These are phyloP conservation scores for Halictus rubicundus DNA, from an alignment of 1,140 invertebrate species.

Conservation along the genomic window DNA sequence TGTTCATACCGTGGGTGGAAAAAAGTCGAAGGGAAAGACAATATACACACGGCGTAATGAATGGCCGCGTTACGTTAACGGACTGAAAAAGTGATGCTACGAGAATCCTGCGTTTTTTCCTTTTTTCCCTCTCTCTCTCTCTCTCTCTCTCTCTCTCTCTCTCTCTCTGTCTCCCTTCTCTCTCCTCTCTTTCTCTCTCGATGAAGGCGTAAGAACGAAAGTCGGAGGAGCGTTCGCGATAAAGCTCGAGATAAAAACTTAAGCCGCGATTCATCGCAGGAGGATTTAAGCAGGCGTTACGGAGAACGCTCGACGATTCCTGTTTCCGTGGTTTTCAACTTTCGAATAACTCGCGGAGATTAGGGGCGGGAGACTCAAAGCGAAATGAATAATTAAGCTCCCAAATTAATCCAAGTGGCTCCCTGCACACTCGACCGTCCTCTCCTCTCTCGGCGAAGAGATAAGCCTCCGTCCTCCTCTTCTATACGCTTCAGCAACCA, in stretches of 20 bases:
- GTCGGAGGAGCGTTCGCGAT: background rate
- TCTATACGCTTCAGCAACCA: too few species aligned
- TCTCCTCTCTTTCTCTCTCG: background rate
- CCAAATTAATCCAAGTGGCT: constrained; percentile 5
- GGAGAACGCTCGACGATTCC: background rate
- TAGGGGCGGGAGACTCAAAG: background rate
- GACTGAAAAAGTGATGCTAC: background rate
- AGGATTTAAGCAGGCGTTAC: background rate
- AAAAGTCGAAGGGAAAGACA: too few species aligned
- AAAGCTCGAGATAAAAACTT: constrained; percentile 11
- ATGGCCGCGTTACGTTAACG: background rate
- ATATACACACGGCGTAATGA: background rate
- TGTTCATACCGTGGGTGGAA: too few species aligned
- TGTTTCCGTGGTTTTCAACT: background rate
- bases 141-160: too few species aligned
- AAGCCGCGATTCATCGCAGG: background rate
- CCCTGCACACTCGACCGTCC: background rate
- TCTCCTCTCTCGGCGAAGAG: too few species aligned
- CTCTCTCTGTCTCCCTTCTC: too few species aligned
- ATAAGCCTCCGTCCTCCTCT: background rate
- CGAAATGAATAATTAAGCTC: constrained; percentile 21
- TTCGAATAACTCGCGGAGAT: constrained; percentile 23
- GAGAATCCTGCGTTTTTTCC: background rate
- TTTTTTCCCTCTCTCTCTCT: background rate
- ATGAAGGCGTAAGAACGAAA: background rate